Evolutionary conservation across 1,140 invertebrate species (phyloP).

Genomic region (Andrena cerasifolii): DNA sequence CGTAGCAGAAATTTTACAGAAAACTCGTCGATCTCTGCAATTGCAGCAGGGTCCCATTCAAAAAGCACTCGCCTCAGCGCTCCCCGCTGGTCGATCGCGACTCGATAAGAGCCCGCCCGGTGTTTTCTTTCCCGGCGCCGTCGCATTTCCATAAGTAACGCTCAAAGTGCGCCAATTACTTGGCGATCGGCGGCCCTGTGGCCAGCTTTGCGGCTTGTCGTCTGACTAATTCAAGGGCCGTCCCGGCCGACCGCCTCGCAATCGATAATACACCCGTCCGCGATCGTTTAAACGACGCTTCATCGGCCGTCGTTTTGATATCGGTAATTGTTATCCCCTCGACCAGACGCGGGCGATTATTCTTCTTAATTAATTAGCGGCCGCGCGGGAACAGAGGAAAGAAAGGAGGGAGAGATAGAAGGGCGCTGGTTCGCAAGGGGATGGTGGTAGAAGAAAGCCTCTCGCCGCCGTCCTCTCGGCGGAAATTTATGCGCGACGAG

Average conservation of each 20-base stretch:
- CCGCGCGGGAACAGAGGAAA: background rate
- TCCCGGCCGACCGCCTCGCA: constrained; percentile 1
- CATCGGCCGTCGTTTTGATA: constrained; percentile 30
- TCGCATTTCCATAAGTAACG: constrained; percentile 34
- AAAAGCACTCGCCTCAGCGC: too few species aligned
- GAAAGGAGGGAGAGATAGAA: background rate
- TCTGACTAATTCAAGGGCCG: constrained; percentile 60
- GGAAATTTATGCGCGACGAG: constrained; percentile 20
- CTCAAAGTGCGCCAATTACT: constrained; percentile 51
- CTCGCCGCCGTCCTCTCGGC: background rate
- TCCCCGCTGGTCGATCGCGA: too few species aligned
- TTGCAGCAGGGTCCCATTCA: too few species aligned
- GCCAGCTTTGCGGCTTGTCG: constrained; percentile 58
- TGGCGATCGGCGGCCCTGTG: constrained; percentile 12
- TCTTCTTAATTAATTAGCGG: constrained; percentile 41
- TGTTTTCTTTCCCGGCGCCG: background rate
- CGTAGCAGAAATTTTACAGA: too few species aligned
- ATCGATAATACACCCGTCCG: constrained; percentile 56
- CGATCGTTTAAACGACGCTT: constrained; percentile 50
- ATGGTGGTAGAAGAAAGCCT: background rate
- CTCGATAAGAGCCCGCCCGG: too few species aligned
- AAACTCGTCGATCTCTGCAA: too few species aligned
- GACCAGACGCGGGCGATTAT: constrained; percentile 1
- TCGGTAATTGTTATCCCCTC: constrained; percentile 54
- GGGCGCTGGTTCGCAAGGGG: background rate